Base-by-base conservation (phyloP, 2,888 invertebrate genomes). In the Pandemis corylana region DNA sequence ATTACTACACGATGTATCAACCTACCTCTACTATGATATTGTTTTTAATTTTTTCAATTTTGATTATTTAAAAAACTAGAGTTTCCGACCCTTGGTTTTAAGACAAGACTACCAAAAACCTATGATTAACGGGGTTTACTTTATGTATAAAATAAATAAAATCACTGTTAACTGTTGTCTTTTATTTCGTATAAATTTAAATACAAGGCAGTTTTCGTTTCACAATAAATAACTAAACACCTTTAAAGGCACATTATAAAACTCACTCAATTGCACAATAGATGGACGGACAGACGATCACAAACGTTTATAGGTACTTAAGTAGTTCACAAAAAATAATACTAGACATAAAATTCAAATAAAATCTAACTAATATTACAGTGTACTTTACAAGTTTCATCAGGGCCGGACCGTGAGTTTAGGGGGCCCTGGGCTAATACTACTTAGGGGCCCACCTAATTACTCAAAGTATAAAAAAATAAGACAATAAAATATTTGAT, bases 201-300 rank as follows among this genome's bases (percentile, higher is more conserved):
- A 66, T 28, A 67, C 62, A 70, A 76, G 71, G 72, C 69, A 71
- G 65, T 75, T 75, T 71, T 72, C 74, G 75, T 69, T 76, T 77
- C 72, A 80, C 80, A 85, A 87, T 89, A 89, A 86, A 88, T 87
- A 88, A 76, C 76, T 83, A 87, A 82, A 85, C 76, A 76, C 77
- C 81, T 83, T 77, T 75, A 53, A 79, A 88, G 84, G 85, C 86
- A 87, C 85, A 69, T 81, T 76, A 65, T 12, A 78, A 77, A 80
- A 83, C 79, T 62, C 70, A 84, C 83, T 84, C 82, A 77, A 88
- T 89, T 89, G 88, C 89, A 89, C 90, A 79, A 65, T 73, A 81
- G 64, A 83, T 87, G 92, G 92, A 92, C 92, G 92, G 92, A 90
- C 89, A 84, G 71, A 90, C 91, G 79, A 89, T 92, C 90, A 92